Evolutionary conservation across 2,888 invertebrate species (phyloP).

Genomic region (Drosophila limbata): DNA sequence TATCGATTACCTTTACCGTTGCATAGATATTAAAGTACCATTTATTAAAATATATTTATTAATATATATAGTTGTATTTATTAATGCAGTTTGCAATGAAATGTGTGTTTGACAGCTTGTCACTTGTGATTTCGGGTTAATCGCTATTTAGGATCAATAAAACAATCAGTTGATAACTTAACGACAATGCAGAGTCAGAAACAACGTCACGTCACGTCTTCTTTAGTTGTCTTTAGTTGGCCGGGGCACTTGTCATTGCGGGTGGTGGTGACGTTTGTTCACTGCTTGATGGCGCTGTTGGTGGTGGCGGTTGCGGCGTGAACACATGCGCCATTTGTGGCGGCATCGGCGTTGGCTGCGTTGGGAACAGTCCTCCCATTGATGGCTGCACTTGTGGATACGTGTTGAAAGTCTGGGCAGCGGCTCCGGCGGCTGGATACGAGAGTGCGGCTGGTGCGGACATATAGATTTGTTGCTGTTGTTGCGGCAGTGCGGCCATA

Average conservation of each 20-base stretch:
- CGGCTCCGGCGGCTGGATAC: constrained; percentile 68
- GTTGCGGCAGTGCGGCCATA: constrained; percentile 66
- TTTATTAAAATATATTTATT: constrained; percentile 26
- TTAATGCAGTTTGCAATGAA: constrained; percentile 45
- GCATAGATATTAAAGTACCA: constrained; percentile 15
- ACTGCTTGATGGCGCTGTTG: constrained; percentile 13
- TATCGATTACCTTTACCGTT: constrained; percentile 1
- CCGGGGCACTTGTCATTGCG: constrained; percentile 49
- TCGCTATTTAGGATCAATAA: constrained; percentile 44
- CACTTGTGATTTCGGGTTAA: constrained; percentile 53
- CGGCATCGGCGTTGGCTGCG: constrained; percentile 78
- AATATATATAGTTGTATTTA: constrained; percentile 38
- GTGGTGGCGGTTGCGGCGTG: constrained; percentile 40
- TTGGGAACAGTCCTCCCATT: constrained; percentile 79
- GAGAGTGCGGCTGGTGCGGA: constrained; percentile 79
- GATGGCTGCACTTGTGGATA: constrained; percentile 85
- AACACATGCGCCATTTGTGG: constrained; percentile 77
- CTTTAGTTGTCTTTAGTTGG: constrained; percentile 49
- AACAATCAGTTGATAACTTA: constrained; percentile 64
- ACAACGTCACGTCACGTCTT: constrained; percentile 12
- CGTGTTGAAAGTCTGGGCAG: constrained; percentile 83
- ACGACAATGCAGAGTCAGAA: constrained; percentile 55
- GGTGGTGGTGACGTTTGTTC: constrained; percentile 36
- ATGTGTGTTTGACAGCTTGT: constrained; percentile 40
- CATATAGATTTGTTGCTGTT: constrained; percentile 79